phyloP scores from a whole-genome alignment of 2,888 invertebrate species.

The Caradrina kadenii region DNA sequence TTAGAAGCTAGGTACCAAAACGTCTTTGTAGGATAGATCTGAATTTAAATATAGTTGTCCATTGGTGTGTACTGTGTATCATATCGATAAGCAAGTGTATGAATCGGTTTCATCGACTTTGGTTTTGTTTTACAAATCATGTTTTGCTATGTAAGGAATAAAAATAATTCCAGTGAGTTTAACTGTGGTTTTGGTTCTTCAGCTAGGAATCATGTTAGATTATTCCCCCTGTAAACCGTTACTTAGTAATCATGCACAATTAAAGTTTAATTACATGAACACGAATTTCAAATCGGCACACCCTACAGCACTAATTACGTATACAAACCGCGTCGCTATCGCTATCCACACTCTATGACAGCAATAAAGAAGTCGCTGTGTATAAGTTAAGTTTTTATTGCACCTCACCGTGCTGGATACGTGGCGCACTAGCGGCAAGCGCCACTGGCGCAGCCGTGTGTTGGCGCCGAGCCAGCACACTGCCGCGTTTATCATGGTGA shows the following conservation, averaged over 20 bases:
- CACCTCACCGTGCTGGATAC: slow-evolving; percentile 26
- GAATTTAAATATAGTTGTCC: not conserved
- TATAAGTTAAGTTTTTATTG: slow-evolving; percentile 52
- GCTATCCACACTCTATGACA: slow-evolving; percentile 29
- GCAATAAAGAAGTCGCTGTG: slow-evolving; percentile 31
- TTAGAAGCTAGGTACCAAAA: not conserved
- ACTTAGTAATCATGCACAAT: not conserved
- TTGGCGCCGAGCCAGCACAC: slow-evolving; percentile 52
- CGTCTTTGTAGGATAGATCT: not conserved
- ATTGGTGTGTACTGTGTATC: not conserved
- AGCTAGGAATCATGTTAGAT: too few relatives aligned
- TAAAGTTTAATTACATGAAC: not conserved
- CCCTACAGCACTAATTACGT: slow-evolving; percentile 20
- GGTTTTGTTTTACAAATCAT: not conserved
- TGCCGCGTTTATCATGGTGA: slow-evolving; percentile 47
- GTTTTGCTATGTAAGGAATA: too few relatives aligned
- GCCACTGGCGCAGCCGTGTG: slow-evolving; percentile 39
- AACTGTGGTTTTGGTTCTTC: too few relatives aligned
- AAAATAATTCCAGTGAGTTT: too few relatives aligned
- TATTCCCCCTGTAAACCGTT: too few relatives aligned
- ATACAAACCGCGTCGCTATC: slow-evolving; percentile 14
- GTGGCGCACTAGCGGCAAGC: slow-evolving; percentile 34
- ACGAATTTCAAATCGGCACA: not conserved
- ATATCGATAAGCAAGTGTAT: not conserved
- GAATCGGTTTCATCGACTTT: not conserved